A percentile compares a stretch with the other conserved stretches of the same genome.
Evolutionary conservation across 2,797 vertebrate genomes (phyloP).

Genomic region (Phalanger gymnotis): DNA sequence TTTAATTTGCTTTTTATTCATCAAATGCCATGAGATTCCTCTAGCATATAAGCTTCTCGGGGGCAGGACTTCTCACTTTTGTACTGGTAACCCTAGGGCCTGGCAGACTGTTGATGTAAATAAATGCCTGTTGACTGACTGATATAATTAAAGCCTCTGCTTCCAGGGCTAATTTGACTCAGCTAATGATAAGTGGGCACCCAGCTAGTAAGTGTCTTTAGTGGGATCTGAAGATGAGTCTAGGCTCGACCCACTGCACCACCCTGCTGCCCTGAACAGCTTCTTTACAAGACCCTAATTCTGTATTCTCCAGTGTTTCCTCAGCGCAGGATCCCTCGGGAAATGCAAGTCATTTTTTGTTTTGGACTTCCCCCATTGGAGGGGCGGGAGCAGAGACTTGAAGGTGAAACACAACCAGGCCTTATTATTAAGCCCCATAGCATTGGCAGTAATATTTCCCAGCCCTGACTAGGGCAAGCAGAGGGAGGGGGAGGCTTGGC

Average conservation of each 20-base stretch:
- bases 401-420: constrained; percentile 36
- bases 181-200: neutral
- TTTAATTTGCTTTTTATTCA: neutral
- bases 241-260: neutral
- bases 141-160: neutral
- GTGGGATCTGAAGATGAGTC: neutral
- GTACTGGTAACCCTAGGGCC: neutral
- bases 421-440: constrained; percentile 54
- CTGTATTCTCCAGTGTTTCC: no score
- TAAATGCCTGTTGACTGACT: neutral
- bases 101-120: neutral
- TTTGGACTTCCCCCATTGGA: neutral
- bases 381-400: neutral
- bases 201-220: neutral
- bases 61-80: neutral
- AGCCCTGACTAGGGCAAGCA: constrained; percentile 41
- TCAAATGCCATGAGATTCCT: neutral
- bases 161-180: neutral
- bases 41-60: neutral
- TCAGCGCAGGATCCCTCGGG: neutral
- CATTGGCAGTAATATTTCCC: constrained; percentile 55
- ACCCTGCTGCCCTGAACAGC: neutral
- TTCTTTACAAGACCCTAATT: neutral
- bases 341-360: neutral
- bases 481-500: constrained; percentile 50